These are phyloP conservation scores for Charadrius vociferus DNA, from an alignment of 2,113 vertebrate species.

Conservation along the genomic window DNA sequence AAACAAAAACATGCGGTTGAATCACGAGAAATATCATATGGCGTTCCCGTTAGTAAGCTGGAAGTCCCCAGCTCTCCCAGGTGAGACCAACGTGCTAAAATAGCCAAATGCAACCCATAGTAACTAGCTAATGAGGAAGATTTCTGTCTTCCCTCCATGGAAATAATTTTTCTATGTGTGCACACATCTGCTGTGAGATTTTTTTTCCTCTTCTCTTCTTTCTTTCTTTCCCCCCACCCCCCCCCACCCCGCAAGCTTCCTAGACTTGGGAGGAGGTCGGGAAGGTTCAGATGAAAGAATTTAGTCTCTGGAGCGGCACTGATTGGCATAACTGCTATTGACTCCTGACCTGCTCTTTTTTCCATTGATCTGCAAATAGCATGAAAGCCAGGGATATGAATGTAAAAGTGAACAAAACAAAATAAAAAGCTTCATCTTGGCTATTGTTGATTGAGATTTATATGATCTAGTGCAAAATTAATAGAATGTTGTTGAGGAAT, in stretches of 20 bases:
- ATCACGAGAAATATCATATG: not conserved
- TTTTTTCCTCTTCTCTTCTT: too few species aligned
- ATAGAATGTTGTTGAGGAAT: not conserved
- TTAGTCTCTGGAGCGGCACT: not conserved
- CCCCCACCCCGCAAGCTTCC: not conserved
- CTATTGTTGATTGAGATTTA: not conserved
- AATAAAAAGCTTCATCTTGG: not conserved
- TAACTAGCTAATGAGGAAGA: not conserved
- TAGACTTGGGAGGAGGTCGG: not conserved
- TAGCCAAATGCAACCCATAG: not conserved
- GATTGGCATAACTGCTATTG: not conserved
- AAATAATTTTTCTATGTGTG: not conserved
- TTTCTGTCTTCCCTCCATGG: not conserved
- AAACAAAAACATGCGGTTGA: not conserved
- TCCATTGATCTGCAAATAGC: not conserved
- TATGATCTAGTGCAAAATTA: not conserved
- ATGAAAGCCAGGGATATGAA: not conserved
- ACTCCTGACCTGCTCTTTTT: not conserved
- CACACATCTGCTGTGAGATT: not conserved
- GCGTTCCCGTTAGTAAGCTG: too few species aligned
- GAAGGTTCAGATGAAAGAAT: not conserved
- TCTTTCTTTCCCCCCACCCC: not conserved
- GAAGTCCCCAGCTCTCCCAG: not conserved
- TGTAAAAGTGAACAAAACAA: not conserved
- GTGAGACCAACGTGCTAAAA: not conserved